Evolutionary conservation across 2,797 vertebrate genomes (phyloP).

Genomic region (Novumbra hubbsi): DNA sequence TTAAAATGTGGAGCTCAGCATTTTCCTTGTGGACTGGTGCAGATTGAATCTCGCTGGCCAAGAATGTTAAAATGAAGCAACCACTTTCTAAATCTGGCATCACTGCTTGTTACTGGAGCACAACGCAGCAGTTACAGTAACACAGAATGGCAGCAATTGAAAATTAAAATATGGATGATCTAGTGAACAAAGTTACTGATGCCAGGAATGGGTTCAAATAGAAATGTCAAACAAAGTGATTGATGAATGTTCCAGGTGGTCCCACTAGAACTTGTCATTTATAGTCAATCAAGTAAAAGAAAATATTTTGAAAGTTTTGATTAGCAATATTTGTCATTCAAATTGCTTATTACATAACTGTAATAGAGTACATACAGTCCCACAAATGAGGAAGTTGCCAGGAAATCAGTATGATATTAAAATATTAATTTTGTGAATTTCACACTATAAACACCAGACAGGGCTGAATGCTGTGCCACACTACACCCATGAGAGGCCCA

Average conservation of each 20-base stretch:
- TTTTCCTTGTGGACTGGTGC: slow-evolving; percentile 58
- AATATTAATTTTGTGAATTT: no score
- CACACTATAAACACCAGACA: neutral
- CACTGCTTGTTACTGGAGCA: slow-evolving; percentile 53
- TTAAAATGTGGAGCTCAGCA: slow-evolving; percentile 62
- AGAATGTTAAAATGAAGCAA: slow-evolving; percentile 62
- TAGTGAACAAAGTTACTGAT: slow-evolving; percentile 55
- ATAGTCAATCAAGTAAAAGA: slow-evolving; percentile 49
- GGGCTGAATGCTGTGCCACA: neutral
- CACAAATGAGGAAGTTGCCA: slow-evolving; percentile 18
- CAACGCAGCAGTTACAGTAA: slow-evolving; percentile 55
- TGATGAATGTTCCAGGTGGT: neutral
- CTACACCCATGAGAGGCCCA: slow-evolving; percentile 1
- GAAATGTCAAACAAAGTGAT: slow-evolving; percentile 22
- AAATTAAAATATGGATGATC: slow-evolving; percentile 53
- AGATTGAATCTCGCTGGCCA: slow-evolving; percentile 64
- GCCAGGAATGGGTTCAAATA: slow-evolving; percentile 57
- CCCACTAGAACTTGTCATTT: slow-evolving; percentile 58
- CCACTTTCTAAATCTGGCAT: slow-evolving; percentile 56
- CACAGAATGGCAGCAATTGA: slow-evolving; percentile 46
- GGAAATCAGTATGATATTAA: slow-evolving; percentile 31
- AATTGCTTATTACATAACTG: neutral
- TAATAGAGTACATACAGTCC: neutral
- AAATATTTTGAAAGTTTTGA: neutral
- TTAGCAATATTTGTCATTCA: neutral